phyloP scores from a whole-genome alignment of 2,113 vertebrate species.

The Tragelaphus buxtoni region DNA sequence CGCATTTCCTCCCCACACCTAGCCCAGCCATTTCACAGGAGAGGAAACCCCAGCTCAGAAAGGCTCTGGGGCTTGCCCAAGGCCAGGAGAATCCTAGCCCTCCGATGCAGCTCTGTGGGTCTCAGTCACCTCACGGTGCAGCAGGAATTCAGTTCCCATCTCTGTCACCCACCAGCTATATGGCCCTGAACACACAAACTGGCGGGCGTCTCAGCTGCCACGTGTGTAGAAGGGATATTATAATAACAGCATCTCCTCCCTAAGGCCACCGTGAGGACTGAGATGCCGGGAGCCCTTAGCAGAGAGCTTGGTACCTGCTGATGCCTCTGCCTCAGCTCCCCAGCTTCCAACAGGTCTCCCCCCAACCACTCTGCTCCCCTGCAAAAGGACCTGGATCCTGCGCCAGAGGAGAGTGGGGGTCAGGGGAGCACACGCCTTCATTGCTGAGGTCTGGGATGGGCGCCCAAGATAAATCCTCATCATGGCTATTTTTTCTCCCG shows the following conservation, averaged over 20 bases:
- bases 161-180: neutral
- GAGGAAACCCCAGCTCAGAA: neutral
- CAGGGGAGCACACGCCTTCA: fast-evolving
- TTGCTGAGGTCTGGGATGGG: neutral
- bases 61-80: too few relatives aligned
- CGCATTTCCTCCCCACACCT: neutral
- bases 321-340: neutral
- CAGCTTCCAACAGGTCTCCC: neutral
- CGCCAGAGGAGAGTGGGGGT: neutral
- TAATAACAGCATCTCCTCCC: neutral
- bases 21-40: neutral
- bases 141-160: neutral
- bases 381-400: neutral
- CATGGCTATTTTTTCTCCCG: neutral
- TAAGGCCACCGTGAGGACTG: neutral
- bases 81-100: neutral
- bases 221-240: neutral
- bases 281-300: too few relatives aligned
- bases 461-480: slow-evolving; percentile 25
- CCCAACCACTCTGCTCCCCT: neutral
- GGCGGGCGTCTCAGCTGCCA: neutral
- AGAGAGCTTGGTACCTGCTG: neutral
- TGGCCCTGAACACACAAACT: neutral
- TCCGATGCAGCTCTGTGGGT: neutral
- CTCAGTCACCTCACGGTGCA: neutral